phyloP scores from a whole-genome alignment of 2,797 vertebrate genomes.

The Myoxocephalus aenaeus region DNA sequence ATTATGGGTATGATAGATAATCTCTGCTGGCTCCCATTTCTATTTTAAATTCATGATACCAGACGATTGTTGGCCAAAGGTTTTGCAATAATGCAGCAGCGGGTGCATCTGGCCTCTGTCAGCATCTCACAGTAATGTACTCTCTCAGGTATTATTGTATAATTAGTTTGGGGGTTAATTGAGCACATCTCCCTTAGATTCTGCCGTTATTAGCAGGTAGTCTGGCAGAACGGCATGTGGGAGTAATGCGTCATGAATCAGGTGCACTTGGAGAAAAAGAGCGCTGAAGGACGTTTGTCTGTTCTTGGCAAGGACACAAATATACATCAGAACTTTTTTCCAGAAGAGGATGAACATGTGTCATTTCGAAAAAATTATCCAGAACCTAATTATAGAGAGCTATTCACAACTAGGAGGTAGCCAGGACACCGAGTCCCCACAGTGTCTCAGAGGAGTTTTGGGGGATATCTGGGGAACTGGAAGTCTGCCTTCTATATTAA shows the following conservation, averaged over 20 bases:
- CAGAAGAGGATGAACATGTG: conserved; percentile 13
- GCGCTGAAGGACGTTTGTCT: neutral
- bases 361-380: conserved; percentile 6
- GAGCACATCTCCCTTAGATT: conserved; percentile 44
- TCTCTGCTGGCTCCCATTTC: neutral
- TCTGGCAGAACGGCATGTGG: conserved; percentile 13
- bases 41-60: neutral
- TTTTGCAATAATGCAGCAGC: neutral
- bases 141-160: conserved; percentile 29
- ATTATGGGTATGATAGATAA: neutral
- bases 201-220: conserved; percentile 25
- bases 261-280: conserved; percentile 23
- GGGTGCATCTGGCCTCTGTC: conserved; percentile 18
- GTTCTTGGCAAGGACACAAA: conserved; percentile 12
- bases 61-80: neutral
- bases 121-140: conserved; percentile 31
- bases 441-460: conserved; percentile 5
- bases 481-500: conserved; percentile 35
- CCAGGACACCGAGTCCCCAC: neutral
- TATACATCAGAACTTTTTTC: neutral
- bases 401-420: conserved; percentile 11
- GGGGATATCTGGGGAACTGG: conserved; percentile 18
- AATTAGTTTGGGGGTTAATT: conserved; percentile 64
- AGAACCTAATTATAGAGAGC: conserved; percentile 23
- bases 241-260: conserved; percentile 27